A percentile compares a stretch with the other conserved stretches of the same genome.
Conservation (phyloP, 2,888 invertebrate genomes). For the Drosophila lacicola region DNA sequence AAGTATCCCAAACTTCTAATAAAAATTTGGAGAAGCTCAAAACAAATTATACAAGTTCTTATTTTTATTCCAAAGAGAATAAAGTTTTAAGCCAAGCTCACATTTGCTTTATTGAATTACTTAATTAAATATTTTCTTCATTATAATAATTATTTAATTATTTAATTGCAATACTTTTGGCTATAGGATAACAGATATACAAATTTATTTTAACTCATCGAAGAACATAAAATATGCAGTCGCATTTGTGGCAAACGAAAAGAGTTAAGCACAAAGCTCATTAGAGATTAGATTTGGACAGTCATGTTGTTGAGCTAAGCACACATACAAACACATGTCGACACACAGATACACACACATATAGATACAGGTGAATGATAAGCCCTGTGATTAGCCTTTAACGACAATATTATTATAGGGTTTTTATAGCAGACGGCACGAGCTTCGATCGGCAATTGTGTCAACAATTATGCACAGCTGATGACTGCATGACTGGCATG, state of each 20-base stretch:
- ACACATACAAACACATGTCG: background rate
- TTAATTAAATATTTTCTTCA: too few species aligned
- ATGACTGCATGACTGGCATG: conserved; percentile 45
- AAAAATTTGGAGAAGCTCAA: too few species aligned
- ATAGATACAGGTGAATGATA: conserved; percentile 28
- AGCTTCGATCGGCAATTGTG: conserved; percentile 42
- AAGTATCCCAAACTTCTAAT: too few species aligned
- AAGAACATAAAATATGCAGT: background rate
- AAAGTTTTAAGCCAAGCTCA: too few species aligned
- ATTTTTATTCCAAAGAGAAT: too few species aligned
- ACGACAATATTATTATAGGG: conserved; percentile 57
- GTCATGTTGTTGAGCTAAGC: conserved; percentile 25
- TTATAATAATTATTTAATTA: too few species aligned
- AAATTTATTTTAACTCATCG: background rate
- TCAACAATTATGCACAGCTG: conserved; percentile 57
- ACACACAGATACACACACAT: background rate
- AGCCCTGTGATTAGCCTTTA: conserved; percentile 56
- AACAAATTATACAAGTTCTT: too few species aligned
- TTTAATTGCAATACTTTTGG: too few species aligned
- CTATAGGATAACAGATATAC: too few species aligned
- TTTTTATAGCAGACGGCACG: conserved; percentile 20
- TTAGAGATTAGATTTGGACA: conserved; percentile 34
- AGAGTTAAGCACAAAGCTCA: conserved; percentile 14
- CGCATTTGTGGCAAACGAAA: background rate
- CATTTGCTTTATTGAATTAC: too few species aligned